These are phyloP conservation scores for Orbicella faveolata DNA, from an alignment of 64 coral and sea anemone genomes.

Conservation along the genomic window DNA sequence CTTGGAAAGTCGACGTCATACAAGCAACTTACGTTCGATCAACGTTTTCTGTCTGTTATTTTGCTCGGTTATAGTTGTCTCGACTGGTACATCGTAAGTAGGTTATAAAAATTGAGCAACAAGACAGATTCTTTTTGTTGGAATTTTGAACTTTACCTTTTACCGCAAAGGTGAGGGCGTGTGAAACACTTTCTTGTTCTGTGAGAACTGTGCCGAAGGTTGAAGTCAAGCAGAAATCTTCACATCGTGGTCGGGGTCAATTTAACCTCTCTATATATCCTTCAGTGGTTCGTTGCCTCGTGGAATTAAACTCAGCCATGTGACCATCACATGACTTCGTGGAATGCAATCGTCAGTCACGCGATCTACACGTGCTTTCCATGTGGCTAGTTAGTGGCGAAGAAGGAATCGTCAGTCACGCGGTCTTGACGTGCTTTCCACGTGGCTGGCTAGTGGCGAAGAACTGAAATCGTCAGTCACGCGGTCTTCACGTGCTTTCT, in stretches of 20 bases:
- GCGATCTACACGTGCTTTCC: background rate
- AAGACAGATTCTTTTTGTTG: background rate
- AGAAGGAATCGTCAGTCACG: background rate
- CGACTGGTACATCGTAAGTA: background rate
- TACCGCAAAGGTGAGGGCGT: background rate
- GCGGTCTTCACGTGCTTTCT: background rate
- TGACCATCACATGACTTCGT: background rate
- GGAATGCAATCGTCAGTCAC: too few species aligned
- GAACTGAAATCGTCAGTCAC: background rate
- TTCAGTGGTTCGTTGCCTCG: too few species aligned
- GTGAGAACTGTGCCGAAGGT: background rate
- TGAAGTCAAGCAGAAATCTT: background rate
- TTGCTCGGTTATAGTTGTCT: too few species aligned
- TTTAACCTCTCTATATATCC: background rate
- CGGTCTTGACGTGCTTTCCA: background rate
- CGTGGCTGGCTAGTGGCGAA: too few species aligned
- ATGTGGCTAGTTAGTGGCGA: background rate
- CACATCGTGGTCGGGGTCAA: background rate
- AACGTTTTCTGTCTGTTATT: too few species aligned
- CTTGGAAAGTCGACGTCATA: too few species aligned
- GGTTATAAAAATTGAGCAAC: background rate
- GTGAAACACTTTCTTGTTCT: background rate
- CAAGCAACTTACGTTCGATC: too few species aligned
- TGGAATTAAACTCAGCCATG: background rate
- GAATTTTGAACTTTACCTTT: background rate